phyloP scores from a whole-genome alignment of 2,113 vertebrate genomes.

The Epinephelus moara region DNA sequence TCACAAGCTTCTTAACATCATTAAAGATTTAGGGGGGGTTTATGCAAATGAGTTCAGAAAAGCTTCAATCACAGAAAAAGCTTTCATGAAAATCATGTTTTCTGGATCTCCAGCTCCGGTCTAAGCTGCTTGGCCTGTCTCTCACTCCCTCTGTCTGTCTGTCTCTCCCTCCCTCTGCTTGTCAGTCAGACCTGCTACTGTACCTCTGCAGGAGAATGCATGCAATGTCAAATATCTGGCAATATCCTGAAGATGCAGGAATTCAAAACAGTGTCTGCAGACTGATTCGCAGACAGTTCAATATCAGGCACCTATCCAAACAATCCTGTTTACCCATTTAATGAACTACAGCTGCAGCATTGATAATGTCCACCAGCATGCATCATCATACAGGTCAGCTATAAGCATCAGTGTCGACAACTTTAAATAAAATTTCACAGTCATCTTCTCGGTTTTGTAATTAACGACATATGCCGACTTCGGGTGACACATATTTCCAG shows the following conservation, averaged over 20 bases:
- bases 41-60: slow-evolving; percentile 58
- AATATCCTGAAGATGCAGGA: slow-evolving; percentile 70
- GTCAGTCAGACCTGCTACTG: slow-evolving; percentile 5
- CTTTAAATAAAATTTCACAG: no score
- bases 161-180: background rate
- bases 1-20: slow-evolving; percentile 45
- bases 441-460: background rate
- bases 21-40: slow-evolving; percentile 55
- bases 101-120: slow-evolving; percentile 36
- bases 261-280: slow-evolving; percentile 37
- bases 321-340: slow-evolving; percentile 24
- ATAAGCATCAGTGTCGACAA: background rate
- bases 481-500: background rate
- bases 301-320: slow-evolving; percentile 11
- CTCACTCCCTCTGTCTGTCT: background rate
- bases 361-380: background rate
- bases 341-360: slow-evolving; percentile 5
- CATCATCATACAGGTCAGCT: background rate
- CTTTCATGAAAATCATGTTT: slow-evolving; percentile 49
- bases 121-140: slow-evolving; percentile 44
- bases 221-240: slow-evolving; percentile 63
- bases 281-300: slow-evolving; percentile 26
- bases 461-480: background rate
- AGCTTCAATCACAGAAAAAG: slow-evolving; percentile 47
- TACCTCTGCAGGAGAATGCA: slow-evolving; percentile 47